Evolutionary conservation across 2,888 invertebrate genomes (phyloP), one percentile per base, ranked within the genome.

Genomic region (Drosophila mimetica): DNA sequence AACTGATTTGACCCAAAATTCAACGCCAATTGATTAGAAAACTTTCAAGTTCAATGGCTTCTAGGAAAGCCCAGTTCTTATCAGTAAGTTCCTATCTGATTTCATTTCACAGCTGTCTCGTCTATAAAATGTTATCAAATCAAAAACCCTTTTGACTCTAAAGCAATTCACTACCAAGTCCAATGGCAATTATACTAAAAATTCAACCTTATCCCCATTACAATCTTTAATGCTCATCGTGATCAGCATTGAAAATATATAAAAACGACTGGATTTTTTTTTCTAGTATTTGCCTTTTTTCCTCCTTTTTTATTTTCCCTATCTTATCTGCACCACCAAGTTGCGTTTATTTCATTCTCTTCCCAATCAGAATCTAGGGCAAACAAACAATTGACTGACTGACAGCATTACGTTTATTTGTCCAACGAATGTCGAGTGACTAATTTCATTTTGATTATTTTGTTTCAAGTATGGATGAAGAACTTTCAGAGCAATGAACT

Each of bases 401-500:
- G 53, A 18, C 57, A 28, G 37, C 14, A 53, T 52, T 53, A 57
- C 60, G 44, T 60, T 46, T 60, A 60, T 60, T 60, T 60, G 60
- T 30, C 60, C 46, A 39, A 39, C 60, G 30, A 60, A 59, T 46
- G 60, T 46, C 46, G 47, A 70, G 59, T 86, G 77, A 83, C 80
- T 86, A 83, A 80, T 80, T 86, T 72, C 50, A 30, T 44, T 86
- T 75, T 79, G 84, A 83, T 79, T 79, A 82, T 78, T 74, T 83
- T 60, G 30, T 60, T 59, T 61, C 60, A 22, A 61, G 60, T 46
- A 44, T 22, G 42, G 13, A 34, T 14, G 18, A 65, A 51, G 37
- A 65, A 34, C 25, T 50, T 25, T 22, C 28, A 53, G 66, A 55
- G 55, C 67, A 67, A 46, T 67, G 67, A 67, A 67, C 67, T 69